phyloP scores from a whole-genome alignment of 2,888 invertebrate species.

The Drosophila ustulata region DNA sequence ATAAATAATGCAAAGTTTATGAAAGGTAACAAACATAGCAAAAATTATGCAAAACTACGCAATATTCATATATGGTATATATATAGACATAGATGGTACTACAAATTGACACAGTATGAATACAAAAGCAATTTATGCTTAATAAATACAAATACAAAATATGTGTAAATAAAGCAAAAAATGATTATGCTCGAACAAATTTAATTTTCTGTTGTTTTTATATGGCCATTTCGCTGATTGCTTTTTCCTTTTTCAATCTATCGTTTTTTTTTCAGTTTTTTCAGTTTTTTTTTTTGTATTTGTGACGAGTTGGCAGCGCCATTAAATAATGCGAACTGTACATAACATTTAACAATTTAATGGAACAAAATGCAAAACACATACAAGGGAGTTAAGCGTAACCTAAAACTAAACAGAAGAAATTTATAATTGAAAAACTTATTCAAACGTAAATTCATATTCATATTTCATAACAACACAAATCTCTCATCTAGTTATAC shows the following conservation, averaged over 20 bases:
- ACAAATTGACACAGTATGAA: conserved; percentile 65
- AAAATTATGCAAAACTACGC: conserved; percentile 59
- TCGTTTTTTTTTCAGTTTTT: conserved; percentile 1
- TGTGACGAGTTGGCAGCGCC: conserved; percentile 43
- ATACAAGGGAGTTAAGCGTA: conserved; percentile 85
- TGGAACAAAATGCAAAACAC: conserved; percentile 85
- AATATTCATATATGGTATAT: conserved; percentile 51
- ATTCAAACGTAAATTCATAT: conserved; percentile 64
- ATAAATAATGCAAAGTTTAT: conserved; percentile 46
- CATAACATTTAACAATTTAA: conserved; percentile 75
- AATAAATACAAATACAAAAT: conserved; percentile 52
- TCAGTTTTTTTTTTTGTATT: conserved; percentile 17
- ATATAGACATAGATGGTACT: conserved; percentile 35
- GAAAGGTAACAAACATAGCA: conserved; percentile 39
- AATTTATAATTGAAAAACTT: conserved; percentile 53
- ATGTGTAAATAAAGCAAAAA: conserved; percentile 52
- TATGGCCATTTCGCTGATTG: conserved; percentile 53
- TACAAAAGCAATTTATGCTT: conserved; percentile 62
- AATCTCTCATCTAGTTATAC: conserved; percentile 56
- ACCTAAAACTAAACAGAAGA: conserved; percentile 74
- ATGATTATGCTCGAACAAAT: conserved; percentile 51
- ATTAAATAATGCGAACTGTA: conserved; percentile 59
- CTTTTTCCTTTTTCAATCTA: conserved; percentile 35
- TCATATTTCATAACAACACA: conserved; percentile 60
- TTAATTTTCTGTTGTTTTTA: conserved; percentile 54